Base-by-base conservation (phyloP, 1,140 invertebrate species). In the Aphidius gifuensis region DNA sequence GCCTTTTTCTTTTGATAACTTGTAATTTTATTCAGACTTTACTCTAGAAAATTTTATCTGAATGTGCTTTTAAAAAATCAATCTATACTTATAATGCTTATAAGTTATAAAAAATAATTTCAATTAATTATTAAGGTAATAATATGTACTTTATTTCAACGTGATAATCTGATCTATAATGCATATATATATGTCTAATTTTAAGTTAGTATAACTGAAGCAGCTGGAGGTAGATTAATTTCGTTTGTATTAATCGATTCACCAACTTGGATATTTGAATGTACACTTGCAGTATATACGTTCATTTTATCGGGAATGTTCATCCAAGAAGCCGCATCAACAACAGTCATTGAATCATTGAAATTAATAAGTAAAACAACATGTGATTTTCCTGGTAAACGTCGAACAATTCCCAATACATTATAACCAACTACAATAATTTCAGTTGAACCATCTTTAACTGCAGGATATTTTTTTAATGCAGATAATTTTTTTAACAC, bases 401-500 rank as follows among this genome's bases (percentile, higher is more conserved):
- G 47, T 9, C 74, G 64, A 6, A 69, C 62, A 1, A 75, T 55
- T 2, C 53, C 77, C 46, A 84, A 71, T 1, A 84, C 74, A 21
- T 71, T 67, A 0, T 80, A 69, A 0, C 70, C 69, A 1, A 80
- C 44, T 1, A 80, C 62, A 9, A 69, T 61, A 4, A 77, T 71
- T 21, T 69, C 57, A 1, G 81, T 67, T 0, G 66, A 66, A 38
- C 83, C 85, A 5, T 68, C 47, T 0, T 68, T 85, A 81, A 65
- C 86, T 86, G 58, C 84, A 69, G 59, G 85, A 77, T 66, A 88
- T 89, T 3, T 89, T 84, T 68, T 91, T 88, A 71, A 92, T 90
- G 7, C 91, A 85, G 8, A 93, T 88, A 69, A 93, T 89, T 67
- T 90, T 88, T 67, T 90, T 67, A 23, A 90, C 77, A 40, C 89